These are phyloP conservation scores for Cyclophora albipunctata DNA, from an alignment of 2,888 invertebrate genomes.

Conservation along the genomic window DNA sequence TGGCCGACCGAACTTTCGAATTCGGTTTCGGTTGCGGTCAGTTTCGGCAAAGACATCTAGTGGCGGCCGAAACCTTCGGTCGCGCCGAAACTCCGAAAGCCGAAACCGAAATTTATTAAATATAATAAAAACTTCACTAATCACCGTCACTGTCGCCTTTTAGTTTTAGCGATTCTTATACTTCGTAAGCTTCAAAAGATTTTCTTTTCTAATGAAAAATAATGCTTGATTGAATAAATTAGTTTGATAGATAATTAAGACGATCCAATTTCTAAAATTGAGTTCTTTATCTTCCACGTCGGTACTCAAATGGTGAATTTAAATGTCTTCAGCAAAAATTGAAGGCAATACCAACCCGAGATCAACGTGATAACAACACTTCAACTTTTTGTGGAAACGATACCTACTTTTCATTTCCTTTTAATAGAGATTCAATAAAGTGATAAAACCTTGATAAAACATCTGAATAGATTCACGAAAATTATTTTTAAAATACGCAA, in stretches of 20 bases:
- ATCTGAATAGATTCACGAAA: constrained; percentile 28
- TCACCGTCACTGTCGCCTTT: no score
- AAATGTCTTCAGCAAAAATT: constrained; percentile 41
- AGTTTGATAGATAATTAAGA: constrained; percentile 24
- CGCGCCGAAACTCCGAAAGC: no score
- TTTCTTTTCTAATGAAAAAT: no score
- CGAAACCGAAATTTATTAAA: no score
- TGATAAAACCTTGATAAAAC: constrained; percentile 47
- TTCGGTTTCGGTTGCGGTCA: no score
- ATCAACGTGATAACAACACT: constrained; percentile 49
- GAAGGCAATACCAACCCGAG: constrained; percentile 36
- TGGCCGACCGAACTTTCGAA: no score
- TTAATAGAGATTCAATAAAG: constrained; percentile 50
- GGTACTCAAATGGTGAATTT: constrained; percentile 36
- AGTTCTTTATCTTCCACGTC: constrained; percentile 21
- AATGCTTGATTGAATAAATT: no score
- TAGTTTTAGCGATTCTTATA: no score
- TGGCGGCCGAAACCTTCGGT: no score
- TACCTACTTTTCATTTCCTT: constrained; percentile 51
- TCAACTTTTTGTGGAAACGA: constrained; percentile 43
- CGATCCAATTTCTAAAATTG: constrained; percentile 34
- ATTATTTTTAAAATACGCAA: constrained; percentile 5
- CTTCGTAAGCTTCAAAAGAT: no score
- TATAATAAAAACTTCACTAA: no score
- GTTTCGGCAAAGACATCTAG: no score